phyloP scores from a whole-genome alignment of 2,888 invertebrate species.

The Lobophora halterata region DNA sequence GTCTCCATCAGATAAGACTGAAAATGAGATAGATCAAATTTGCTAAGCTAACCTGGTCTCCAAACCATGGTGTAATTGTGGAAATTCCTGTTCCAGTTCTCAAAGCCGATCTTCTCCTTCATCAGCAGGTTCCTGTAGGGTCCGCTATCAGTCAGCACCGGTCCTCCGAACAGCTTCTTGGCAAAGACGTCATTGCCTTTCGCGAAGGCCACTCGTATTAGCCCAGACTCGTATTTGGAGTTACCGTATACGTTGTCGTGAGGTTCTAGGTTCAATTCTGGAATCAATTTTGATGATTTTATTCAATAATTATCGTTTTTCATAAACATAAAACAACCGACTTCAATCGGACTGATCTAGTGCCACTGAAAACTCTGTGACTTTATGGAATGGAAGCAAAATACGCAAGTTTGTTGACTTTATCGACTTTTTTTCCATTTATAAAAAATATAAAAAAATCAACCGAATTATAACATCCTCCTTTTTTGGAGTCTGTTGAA shows the following conservation, averaged over 20 bases:
- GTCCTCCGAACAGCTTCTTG: constrained; percentile 63
- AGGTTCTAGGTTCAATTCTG: constrained; percentile 86
- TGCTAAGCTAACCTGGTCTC: constrained; percentile 71
- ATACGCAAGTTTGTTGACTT: no score
- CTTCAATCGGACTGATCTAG: no score
- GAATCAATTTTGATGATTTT: constrained; percentile 10
- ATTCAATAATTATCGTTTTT: no score
- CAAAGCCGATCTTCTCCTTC: constrained; percentile 61
- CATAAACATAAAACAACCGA: no score
- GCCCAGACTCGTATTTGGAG: constrained; percentile 83
- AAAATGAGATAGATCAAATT: no score
- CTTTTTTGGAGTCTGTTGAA: no score
- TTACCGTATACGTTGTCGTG: constrained; percentile 83
- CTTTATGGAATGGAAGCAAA: no score
- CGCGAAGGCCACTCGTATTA: constrained; percentile 86
- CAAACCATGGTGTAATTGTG: constrained; percentile 86
- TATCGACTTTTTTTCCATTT: no score
- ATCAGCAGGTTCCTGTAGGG: constrained; percentile 65
- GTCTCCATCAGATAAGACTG: no score
- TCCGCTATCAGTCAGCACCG: constrained; percentile 57
- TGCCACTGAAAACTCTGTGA: no score
- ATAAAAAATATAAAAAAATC: no score
- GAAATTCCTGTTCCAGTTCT: constrained; percentile 81
- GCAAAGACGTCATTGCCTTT: constrained; percentile 81
- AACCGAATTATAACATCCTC: no score